A percentile compares a stretch with the other conserved stretches of the same genome.
phyloP scores from a whole-genome alignment of 2,113 vertebrate species.

The Hippolais icterina region DNA sequence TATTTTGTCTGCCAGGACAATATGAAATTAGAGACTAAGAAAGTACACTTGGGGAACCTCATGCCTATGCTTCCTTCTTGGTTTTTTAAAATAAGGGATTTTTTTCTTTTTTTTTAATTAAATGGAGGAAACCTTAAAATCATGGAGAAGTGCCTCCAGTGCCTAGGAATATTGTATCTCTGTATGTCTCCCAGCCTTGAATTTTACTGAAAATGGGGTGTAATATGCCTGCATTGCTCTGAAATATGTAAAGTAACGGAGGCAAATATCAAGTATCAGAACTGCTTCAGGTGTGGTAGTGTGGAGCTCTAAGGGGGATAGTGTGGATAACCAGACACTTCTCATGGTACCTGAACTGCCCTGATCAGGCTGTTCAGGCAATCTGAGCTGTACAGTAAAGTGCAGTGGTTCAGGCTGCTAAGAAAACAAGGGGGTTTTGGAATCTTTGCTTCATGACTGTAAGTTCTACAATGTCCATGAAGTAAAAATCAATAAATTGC shows the following conservation, averaged over 20 bases:
- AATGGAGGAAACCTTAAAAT: neutral
- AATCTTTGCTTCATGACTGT: neutral
- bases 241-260: neutral
- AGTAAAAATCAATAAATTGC: neutral
- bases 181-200: neutral
- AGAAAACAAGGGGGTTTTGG: neutral
- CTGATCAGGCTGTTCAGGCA: neutral
- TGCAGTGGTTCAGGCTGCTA: neutral
- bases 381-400: neutral
- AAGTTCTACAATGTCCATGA: neutral
- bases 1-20: neutral
- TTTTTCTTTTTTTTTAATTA: neutral
- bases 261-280: neutral
- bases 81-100: too few relatives aligned
- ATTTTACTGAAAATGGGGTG: neutral
- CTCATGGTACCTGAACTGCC: neutral
- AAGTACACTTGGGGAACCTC: neutral
- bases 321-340: neutral
- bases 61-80: neutral
- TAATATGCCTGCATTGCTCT: neutral
- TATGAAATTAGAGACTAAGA: neutral
- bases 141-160: neutral
- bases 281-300: neutral
- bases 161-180: neutral
- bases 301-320: neutral